Evolutionary conservation across 2,888 invertebrate species (phyloP).

Genomic region (Mimas tiliae): DNA sequence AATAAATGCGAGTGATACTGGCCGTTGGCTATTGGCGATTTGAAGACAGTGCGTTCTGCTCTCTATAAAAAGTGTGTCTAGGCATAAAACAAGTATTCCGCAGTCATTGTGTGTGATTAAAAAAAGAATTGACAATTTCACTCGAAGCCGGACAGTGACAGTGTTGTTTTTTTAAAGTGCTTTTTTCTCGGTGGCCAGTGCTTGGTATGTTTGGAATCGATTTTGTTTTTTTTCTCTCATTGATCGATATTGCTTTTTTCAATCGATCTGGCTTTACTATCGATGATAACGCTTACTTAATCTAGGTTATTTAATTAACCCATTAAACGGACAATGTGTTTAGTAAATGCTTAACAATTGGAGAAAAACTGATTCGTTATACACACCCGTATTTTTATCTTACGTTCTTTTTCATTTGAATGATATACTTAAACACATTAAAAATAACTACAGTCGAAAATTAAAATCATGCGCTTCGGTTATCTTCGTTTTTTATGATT

Average conservation of each 20-base stretch:
- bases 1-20: neutral
- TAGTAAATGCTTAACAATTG: neutral
- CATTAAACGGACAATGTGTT: neutral
- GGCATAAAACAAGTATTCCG: conserved; percentile 39
- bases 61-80: conserved; percentile 45
- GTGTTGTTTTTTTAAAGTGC: conserved; percentile 47
- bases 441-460: too few relatives aligned
- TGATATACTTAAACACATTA: too few relatives aligned
- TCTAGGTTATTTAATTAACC: neutral
- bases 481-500: too few relatives aligned
- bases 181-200: conserved; percentile 42
- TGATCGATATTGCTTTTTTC: conserved; percentile 31
- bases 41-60: conserved; percentile 45
- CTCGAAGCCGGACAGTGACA: conserved; percentile 50
- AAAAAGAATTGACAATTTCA: conserved; percentile 55
- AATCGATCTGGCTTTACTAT: conserved; percentile 14
- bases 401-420: too few relatives aligned
- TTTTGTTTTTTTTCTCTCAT: conserved; percentile 38
- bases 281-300: neutral
- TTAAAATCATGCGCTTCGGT: too few relatives aligned
- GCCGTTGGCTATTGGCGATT: neutral
- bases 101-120: conserved; percentile 50
- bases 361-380: neutral
- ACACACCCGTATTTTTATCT: too few relatives aligned
- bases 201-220: conserved; percentile 44